A percentile compares a stretch with the other conserved stretches of the same genome.
These are phyloP conservation scores for Monochamus saltuarius DNA, from an alignment of 1,140 invertebrate species.

Conservation along the genomic window DNA sequence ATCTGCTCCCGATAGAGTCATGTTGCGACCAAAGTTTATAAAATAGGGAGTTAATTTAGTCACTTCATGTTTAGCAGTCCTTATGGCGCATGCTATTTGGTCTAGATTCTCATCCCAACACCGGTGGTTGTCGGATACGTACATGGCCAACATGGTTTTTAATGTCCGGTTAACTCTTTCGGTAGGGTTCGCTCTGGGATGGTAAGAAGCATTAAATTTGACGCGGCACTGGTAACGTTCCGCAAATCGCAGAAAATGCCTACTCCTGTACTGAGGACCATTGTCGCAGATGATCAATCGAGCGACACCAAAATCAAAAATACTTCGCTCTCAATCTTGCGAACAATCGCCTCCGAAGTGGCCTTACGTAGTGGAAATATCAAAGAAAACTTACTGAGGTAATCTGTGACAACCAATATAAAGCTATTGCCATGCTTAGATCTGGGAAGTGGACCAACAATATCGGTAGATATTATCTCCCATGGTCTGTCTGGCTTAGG, in stretches of 20 bases:
- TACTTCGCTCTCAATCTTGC: too few relatives aligned
- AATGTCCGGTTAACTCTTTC: constrained; percentile 30
- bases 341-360: too few relatives aligned
- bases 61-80: constrained; percentile 18
- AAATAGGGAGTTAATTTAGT: constrained; percentile 38
- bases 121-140: constrained; percentile 28
- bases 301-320: too few relatives aligned
- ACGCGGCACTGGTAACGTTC: constrained; percentile 17
- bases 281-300: too few relatives aligned
- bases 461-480: constrained; percentile 8
- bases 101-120: constrained; percentile 26
- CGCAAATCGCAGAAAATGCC: too few relatives aligned
- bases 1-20: constrained; percentile 3
- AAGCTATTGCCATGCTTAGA: constrained; percentile 39
- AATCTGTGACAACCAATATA: constrained; percentile 43
- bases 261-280: too few relatives aligned
- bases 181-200: constrained; percentile 31
- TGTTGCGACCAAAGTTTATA: constrained; percentile 29
- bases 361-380: too few relatives aligned
- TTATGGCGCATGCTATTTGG: constrained; percentile 25
- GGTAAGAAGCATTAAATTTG: constrained; percentile 27
- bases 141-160: constrained; percentile 32
- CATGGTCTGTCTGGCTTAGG: constrained; percentile 2
- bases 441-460: constrained; percentile 33
- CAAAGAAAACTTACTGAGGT: too few relatives aligned